These are phyloP conservation scores for Tympanuchus pallidicinctus DNA, from an alignment of 2,113 vertebrate genomes.

Conservation along the genomic window DNA sequence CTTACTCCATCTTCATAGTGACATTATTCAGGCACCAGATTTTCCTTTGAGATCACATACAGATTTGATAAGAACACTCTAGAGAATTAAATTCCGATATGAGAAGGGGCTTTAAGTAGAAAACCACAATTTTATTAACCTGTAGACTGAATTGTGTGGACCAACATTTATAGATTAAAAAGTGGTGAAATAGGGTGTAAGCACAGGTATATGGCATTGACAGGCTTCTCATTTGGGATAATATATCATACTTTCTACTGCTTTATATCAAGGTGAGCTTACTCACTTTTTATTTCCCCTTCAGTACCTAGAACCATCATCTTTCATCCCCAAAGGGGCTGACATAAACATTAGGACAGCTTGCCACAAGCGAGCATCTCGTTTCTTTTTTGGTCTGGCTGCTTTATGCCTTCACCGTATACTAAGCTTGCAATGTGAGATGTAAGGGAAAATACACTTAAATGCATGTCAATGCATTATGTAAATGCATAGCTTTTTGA, in stretches of 20 bases:
- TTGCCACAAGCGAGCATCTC: neutral
- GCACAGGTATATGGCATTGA: neutral
- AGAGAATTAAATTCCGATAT: constrained; percentile 26
- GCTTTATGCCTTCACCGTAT: neutral
- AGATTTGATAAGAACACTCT: constrained; percentile 13
- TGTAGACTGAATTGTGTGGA: neutral
- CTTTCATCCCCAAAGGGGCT: neutral
- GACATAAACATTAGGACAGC: neutral
- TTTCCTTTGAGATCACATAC: constrained; percentile 8
- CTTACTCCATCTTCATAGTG: neutral
- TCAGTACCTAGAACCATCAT: neutral
- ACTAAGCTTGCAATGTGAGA: neutral
- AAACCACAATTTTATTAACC: neutral
- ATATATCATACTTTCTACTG: neutral
- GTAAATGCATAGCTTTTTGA: neutral
- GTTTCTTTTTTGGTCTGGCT: neutral
- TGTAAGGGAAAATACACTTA: neutral
- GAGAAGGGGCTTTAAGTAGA: neutral
- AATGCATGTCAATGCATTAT: neutral
- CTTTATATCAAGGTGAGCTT: neutral
- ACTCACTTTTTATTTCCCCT: neutral
- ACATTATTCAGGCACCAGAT: neutral
- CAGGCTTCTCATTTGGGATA: neutral
- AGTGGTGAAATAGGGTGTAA: neutral
- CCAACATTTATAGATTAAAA: neutral